A percentile compares a stretch with the other conserved stretches of the same genome.
These are phyloP conservation scores for Sarcophaga variegata DNA, from an alignment of 2,888 invertebrate species.

Conservation along the genomic window DNA sequence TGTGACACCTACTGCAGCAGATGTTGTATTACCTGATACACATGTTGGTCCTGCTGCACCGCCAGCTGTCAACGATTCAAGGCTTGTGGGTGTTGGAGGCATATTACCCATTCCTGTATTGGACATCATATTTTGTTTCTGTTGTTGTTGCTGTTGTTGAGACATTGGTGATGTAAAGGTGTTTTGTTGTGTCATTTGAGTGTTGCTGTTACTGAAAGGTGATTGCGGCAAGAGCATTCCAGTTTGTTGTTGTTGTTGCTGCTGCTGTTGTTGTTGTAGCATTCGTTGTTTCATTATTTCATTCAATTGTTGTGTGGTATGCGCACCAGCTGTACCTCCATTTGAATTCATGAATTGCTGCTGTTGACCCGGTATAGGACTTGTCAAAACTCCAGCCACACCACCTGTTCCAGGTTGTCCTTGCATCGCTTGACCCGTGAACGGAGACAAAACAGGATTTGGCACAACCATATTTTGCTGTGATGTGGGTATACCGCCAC, in stretches of 20 bases:
- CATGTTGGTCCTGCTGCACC: constrained; percentile 68
- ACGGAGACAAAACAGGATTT: constrained; percentile 89
- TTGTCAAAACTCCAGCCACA: constrained; percentile 76
- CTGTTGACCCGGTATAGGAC: constrained; percentile 78
- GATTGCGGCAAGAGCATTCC: constrained; percentile 72
- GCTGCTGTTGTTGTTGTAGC: constrained; percentile 76
- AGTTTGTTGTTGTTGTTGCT: constrained; percentile 70
- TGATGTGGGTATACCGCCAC: constrained; percentile 82
- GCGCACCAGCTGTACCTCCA: constrained; percentile 81
- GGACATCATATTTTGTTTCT: constrained; percentile 71
- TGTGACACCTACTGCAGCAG: constrained; percentile 60
- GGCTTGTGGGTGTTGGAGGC: constrained; percentile 83
- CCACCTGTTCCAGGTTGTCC: constrained; percentile 72
- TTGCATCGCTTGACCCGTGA: constrained; percentile 83
- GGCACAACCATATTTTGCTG: constrained; percentile 84
- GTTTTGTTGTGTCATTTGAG: constrained; percentile 73
- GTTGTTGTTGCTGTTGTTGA: constrained; percentile 72
- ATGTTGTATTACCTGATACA: constrained; percentile 58
- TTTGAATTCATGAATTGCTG: constrained; percentile 83
- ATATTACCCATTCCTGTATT: constrained; percentile 74
- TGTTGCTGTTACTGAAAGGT: constrained; percentile 74
- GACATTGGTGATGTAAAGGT: constrained; percentile 67
- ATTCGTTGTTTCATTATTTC: constrained; percentile 85
- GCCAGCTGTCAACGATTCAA: constrained; percentile 81
- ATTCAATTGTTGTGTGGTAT: constrained; percentile 82